Conservation (phyloP, 2,113 vertebrate species). For the Urocitellus parryii region DNA sequence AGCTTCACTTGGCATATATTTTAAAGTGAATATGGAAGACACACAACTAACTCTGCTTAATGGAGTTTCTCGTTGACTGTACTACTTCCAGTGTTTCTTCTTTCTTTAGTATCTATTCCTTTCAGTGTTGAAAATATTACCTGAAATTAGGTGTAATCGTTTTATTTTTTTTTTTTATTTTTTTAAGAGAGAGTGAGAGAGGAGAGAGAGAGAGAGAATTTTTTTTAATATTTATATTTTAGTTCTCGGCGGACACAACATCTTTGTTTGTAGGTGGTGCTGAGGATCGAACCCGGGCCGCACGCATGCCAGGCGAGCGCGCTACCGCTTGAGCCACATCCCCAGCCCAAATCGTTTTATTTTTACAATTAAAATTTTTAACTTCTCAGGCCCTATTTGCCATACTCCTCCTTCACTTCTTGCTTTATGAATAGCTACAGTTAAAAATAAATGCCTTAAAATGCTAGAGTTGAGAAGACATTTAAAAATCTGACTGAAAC, state of each 20-base stretch:
- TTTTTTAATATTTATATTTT: too few species aligned
- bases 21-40: neutral
- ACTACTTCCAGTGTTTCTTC: slow-evolving; percentile 11
- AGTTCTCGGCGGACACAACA: too few species aligned
- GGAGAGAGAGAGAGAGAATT: too few species aligned
- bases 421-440: neutral
- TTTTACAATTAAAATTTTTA: slow-evolving; percentile 31
- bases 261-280: too few species aligned
- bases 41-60: neutral
- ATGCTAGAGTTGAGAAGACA: slow-evolving; percentile 28
- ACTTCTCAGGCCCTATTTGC: neutral
- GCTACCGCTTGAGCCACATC: too few species aligned
- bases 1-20: slow-evolving; percentile 24
- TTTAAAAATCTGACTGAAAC: neutral
- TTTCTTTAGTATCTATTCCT: neutral
- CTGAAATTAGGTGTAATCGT: neutral
- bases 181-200: too few species aligned
- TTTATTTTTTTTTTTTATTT: too few species aligned
- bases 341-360: neutral
- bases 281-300: too few species aligned
- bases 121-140: slow-evolving; percentile 12
- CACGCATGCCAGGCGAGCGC: too few species aligned
- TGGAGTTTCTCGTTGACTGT: neutral
- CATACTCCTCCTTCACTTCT: neutral
- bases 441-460: slow-evolving; percentile 52